Evolutionary conservation across 2,113 vertebrate genomes (phyloP).

Genomic region (Lipophrys pholis): DNA sequence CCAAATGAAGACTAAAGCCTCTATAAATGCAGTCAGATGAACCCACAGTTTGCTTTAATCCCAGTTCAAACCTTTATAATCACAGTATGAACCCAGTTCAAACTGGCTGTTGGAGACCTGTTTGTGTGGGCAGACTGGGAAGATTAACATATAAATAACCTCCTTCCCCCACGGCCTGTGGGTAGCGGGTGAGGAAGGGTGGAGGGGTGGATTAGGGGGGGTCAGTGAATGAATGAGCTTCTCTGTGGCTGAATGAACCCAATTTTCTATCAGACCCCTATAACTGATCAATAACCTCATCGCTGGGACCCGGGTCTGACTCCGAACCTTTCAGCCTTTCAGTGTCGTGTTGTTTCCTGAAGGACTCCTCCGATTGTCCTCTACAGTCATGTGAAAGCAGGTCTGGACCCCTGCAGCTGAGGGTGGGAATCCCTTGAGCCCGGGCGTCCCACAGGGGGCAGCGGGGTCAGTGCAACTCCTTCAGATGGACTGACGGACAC

Average conservation of each 20-base stretch:
- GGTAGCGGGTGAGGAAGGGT: not conserved
- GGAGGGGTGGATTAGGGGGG: slow-evolving; percentile 32
- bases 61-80: not conserved
- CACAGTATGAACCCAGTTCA: slow-evolving; percentile 22
- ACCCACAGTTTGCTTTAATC: not conserved
- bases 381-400: not conserved
- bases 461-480: slow-evolving; percentile 34
- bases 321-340: not conserved
- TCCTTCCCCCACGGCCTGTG: slow-evolving; percentile 6
- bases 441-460: slow-evolving; percentile 24
- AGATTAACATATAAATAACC: slow-evolving; percentile 80
- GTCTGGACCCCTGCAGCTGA: slow-evolving; percentile 41
- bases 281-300: slow-evolving; percentile 36
- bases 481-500: slow-evolving; percentile 38
- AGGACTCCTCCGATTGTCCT: fast-evolving
- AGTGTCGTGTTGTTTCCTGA: not conserved
- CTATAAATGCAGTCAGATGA: not conserved
- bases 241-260: slow-evolving; percentile 13
- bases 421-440: slow-evolving; percentile 44
- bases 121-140: slow-evolving; percentile 17
- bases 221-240: slow-evolving; percentile 38
- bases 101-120: slow-evolving; percentile 25
- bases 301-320: not conserved
- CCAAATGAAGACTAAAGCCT: not conserved
- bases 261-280: not conserved